Percentiles rank a stretch among this genome's conserved stretches.
Conservation (phyloP, 2,888 invertebrate species). For the Psylliodes chrysocephalus region DNA sequence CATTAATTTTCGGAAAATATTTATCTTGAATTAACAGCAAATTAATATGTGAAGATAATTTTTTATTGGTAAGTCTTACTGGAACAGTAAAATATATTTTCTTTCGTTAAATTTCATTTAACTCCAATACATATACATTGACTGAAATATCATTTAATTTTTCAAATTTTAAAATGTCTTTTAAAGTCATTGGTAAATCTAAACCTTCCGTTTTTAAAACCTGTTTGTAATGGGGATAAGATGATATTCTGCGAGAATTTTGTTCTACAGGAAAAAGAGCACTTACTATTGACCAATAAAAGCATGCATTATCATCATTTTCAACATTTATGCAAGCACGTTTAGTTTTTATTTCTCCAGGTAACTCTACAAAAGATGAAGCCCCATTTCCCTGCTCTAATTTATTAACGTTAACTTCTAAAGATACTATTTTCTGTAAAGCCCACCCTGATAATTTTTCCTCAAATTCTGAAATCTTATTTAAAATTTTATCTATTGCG, state of each 20-base stretch:
- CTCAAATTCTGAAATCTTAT: slow-evolving; percentile 47
- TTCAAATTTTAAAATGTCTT: too few relatives aligned
- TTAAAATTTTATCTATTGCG: slow-evolving; percentile 35
- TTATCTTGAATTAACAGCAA: too few relatives aligned
- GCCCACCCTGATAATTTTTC: slow-evolving; percentile 45
- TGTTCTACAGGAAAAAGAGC: not conserved
- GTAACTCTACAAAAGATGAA: slow-evolving; percentile 46
- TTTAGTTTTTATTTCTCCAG: slow-evolving; percentile 37
- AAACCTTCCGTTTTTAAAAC: too few relatives aligned
- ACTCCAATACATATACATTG: too few relatives aligned
- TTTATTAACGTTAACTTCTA: slow-evolving; percentile 42
- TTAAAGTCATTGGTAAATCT: too few relatives aligned
- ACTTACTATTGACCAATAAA: not conserved
- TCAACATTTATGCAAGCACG: not conserved
- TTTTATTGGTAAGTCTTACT: too few relatives aligned
- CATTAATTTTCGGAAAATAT: too few relatives aligned
- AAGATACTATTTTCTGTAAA: slow-evolving; percentile 37
- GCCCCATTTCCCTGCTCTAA: slow-evolving; percentile 35
- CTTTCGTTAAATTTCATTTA: too few relatives aligned
- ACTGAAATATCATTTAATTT: too few relatives aligned
- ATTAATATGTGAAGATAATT: too few relatives aligned
- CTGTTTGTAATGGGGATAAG: not conserved
- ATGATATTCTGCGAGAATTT: not conserved
- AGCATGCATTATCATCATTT: not conserved
- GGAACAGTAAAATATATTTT: too few relatives aligned